Base-by-base conservation (phyloP, 1,140 invertebrate species). In the Dendrolimus punctatus region DNA sequence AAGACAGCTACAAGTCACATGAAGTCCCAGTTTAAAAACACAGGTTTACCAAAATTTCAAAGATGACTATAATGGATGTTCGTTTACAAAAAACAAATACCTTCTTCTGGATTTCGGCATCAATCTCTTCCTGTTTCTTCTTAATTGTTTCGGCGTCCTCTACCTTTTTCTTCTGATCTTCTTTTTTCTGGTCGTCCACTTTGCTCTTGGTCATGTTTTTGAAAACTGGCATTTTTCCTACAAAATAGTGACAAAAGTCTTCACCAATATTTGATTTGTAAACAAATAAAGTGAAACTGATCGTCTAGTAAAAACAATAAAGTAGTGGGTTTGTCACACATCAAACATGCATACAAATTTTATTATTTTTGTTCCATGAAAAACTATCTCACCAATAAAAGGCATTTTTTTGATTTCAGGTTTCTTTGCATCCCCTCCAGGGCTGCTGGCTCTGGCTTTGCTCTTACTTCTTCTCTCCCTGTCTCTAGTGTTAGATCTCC, bases 181-280 rank as follows among this genome's bases (percentile, higher is more conserved):
- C 88, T 53, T 88, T 88, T 49, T 88, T 88, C 49, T 80, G 85
- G 41, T 89, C 87, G 42, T 89, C 89, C n/a, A 47, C 50, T 56
- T 87, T 88, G 0, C 52, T 61, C 53, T 84, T 87, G 8, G 53
- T 61, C 6, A 87, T 56, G 48, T 79, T 71, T 53, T 88, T 88
- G 58, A 73, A 88, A 9, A 88, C 77, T 2, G 86, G 86, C 86
- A 88, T 88, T 72, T 88, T 88, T 49, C 86, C 86, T 88, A 51
- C 8, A 50, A 54, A 62, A 48, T 38, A 10, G 23, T 23, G 23
- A 23, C 23, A 23, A n/a, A n/a, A 23, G 23, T 23, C 23, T 23
- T 23, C 23, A 23, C 23, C 23, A 3, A 23, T 23, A 23, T 23
- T 23, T 23, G 23, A 23, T 23, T 23, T 23, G 23, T 23, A 23